phyloP scores from a whole-genome alignment of 2,797 vertebrate species.

The Hypotaenidia philippensis region DNA sequence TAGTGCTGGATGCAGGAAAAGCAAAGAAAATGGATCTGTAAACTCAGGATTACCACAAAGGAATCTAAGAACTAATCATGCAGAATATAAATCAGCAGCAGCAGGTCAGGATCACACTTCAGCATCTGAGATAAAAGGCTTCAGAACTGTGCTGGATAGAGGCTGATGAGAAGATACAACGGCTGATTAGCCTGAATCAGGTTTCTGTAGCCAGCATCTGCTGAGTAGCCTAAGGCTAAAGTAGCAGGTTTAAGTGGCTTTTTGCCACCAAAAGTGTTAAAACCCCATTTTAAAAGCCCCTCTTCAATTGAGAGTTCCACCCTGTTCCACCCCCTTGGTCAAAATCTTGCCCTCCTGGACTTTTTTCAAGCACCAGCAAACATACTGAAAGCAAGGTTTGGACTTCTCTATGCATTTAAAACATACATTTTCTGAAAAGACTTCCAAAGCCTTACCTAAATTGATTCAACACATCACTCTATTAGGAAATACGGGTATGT shows the following conservation, averaged over 20 bases:
- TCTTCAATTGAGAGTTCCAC: not conserved
- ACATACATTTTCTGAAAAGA: not conserved
- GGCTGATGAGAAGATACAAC: not conserved
- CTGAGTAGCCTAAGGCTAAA: not conserved
- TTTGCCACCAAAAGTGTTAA: not conserved
- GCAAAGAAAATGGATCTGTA: not conserved
- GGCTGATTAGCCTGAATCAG: not conserved
- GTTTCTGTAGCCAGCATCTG: not conserved
- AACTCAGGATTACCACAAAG: not conserved
- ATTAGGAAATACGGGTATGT: not conserved
- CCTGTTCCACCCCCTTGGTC: not conserved
- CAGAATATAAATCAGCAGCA: rapidly evolving
- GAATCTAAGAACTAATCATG: not conserved
- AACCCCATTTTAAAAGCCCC: not conserved
- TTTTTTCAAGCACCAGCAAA: not conserved
- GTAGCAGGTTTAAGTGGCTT: not conserved
- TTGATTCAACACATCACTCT: not conserved
- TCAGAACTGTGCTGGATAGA: not conserved
- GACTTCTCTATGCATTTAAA: not conserved
- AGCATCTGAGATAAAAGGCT: not conserved
- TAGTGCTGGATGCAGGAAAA: not conserved
- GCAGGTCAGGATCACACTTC: not conserved
- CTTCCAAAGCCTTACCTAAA: not conserved
- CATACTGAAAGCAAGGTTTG: not conserved
- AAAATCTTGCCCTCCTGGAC: not conserved